These are phyloP conservation scores for Drosophila melanocephala DNA, from an alignment of 2,888 invertebrate genomes.

Conservation along the genomic window DNA sequence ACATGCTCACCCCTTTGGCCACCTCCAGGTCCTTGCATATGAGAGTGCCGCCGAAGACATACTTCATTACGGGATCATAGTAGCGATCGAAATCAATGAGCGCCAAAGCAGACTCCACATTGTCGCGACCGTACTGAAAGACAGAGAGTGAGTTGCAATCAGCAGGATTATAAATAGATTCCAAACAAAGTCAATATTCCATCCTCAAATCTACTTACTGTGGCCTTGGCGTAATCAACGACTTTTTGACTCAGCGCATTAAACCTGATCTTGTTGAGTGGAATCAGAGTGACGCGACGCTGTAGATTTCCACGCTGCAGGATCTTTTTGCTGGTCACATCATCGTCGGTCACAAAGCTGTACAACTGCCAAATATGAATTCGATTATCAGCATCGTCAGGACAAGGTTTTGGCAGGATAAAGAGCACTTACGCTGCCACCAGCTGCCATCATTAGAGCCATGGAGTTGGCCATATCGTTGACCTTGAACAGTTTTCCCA, in stretches of 20 bases:
- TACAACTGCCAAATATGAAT: constrained; percentile 88
- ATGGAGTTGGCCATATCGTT: constrained; percentile 89
- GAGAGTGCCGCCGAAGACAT: constrained; percentile 94
- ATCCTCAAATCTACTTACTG: constrained; percentile 86
- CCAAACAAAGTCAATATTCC: not conserved
- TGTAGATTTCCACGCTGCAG: constrained; percentile 93
- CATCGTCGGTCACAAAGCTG: constrained; percentile 96
- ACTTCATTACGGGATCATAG: constrained; percentile 92
- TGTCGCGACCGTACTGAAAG: constrained; percentile 90
- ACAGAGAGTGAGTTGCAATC: constrained; percentile 58
- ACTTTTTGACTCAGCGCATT: constrained; percentile 87
- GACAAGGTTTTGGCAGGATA: not conserved
- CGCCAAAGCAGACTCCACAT: constrained; percentile 93
- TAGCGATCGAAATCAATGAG: constrained; percentile 90
- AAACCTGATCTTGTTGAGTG: constrained; percentile 94
- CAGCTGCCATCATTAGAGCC: constrained; percentile 94
- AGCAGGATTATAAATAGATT: not conserved
- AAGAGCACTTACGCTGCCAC: constrained; percentile 89
- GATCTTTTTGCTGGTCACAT: constrained; percentile 93
- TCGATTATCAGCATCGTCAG: not conserved
- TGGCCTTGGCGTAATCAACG: constrained; percentile 89
- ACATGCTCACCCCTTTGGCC: constrained; percentile 88
- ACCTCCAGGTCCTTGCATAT: constrained; percentile 93
- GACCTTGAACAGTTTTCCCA: constrained; percentile 92
- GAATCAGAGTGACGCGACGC: constrained; percentile 94